Base-by-base conservation (phyloP, 2,113 vertebrate genomes). In the Plectropomus leopardus region DNA sequence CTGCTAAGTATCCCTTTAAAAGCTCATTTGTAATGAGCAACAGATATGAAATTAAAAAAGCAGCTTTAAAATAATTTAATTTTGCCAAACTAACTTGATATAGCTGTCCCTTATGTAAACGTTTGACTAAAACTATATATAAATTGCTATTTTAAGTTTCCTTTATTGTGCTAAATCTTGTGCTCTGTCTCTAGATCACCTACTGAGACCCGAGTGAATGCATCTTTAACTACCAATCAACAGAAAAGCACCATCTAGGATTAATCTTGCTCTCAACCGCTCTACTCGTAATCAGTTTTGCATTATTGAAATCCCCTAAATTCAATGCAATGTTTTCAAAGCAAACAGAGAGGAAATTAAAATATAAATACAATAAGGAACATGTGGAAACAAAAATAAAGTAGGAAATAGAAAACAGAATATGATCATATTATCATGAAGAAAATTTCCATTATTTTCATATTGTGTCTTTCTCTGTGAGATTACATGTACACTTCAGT, bases 231-330 rank as follows among this genome's bases (percentile, higher is more conserved):
- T 36, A 36, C 51, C 19, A 44, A 71, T 67, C 63, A 72, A 80
- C 51, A 30, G 57, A 50, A 24, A n/a, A 34, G 48, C 66, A 57
- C n/a, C 66, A 64, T 28, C 2, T 14, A 58, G 63, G 36, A 57
- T 69, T 59, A 36, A 78, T 70, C 45, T 30, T 1, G n/a, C 65
- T 36, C 7, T 65, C 69, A 48, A n/a, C 42, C 32, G 48, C 53
- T 70, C 51, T 17, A 51, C 45, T 50, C 32, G 28, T 50, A 58
- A 81, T 75, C 5, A 36, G 26, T 47, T 34, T 32, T 11, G 7
- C 47, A 74, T 68, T 67, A 55, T 75, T 84, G 13, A 57, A 86
- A 71, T 54, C 4, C 3, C 34, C 51, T 21, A 36, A 48, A 76
- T 58, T 8, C 2, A 61, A 32, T 63, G 13, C 34, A 21, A 34